These are phyloP conservation scores for Gallinago jamesoni DNA, from an alignment of 2,113 vertebrate genomes.

Conservation along the genomic window DNA sequence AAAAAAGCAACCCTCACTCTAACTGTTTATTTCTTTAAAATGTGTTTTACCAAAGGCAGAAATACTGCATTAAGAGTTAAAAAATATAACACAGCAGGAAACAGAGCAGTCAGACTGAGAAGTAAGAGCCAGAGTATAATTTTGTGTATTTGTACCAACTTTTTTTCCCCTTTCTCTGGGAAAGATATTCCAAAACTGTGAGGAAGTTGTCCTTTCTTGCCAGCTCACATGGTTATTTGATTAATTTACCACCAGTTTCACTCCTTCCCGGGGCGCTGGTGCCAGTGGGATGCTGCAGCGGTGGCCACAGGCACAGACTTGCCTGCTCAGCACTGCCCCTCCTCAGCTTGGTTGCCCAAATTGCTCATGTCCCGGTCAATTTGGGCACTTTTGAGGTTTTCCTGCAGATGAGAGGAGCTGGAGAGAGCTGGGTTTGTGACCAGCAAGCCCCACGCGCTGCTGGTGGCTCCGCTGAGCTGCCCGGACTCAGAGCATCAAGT, in stretches of 20 bases:
- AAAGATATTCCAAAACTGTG: neutral
- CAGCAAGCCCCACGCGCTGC: neutral
- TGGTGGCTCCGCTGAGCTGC: neutral
- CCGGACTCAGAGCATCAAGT: neutral
- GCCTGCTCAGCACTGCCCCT: neutral
- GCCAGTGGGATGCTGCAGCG: accelerated
- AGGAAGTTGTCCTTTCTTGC: neutral
- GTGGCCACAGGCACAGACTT: neutral
- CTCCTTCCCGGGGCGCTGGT: neutral
- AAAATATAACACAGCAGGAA: neutral
- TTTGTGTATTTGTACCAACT: neutral
- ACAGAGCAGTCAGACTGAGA: neutral
- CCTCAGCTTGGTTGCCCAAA: neutral
- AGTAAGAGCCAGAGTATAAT: neutral
- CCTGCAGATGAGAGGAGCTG: neutral
- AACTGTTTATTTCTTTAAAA: conserved; percentile 42
- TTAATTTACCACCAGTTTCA: neutral
- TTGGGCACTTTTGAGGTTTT: neutral
- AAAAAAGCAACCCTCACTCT: neutral
- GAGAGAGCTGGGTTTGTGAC: neutral
- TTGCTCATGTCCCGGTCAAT: neutral
- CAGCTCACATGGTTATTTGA: neutral
- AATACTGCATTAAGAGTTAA: neutral
- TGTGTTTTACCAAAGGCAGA: neutral
- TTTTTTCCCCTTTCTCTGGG: neutral